Evolutionary conservation across 2,888 invertebrate species (phyloP).

Genomic region (Acronicta aceris): DNA sequence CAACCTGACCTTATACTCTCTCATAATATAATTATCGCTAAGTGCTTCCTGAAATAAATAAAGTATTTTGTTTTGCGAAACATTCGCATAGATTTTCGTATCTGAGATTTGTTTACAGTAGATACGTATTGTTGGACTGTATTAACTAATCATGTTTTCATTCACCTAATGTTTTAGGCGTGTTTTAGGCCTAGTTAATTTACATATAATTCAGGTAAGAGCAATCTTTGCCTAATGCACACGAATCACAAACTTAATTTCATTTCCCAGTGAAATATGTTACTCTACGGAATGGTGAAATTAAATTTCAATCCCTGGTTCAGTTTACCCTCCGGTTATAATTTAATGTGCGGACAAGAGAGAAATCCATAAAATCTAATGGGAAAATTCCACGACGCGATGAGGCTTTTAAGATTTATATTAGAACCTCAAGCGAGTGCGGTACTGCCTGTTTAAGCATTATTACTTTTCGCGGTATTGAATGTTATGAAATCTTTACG

Average conservation of each 20-base stretch:
- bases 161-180: constrained; percentile 42
- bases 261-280: constrained; percentile 58
- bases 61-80: constrained; percentile 73
- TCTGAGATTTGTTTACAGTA: constrained; percentile 59
- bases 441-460: constrained; percentile 65
- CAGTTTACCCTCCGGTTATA: constrained; percentile 79
- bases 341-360: constrained; percentile 85
- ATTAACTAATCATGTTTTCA: constrained; percentile 41
- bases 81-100: constrained; percentile 58
- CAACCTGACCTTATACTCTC: constrained; percentile 59
- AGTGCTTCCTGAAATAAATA: constrained; percentile 79
- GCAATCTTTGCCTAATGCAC: constrained; percentile 50
- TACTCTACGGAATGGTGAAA: constrained; percentile 67
- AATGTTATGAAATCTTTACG: constrained; percentile 42
- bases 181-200: constrained; percentile 42
- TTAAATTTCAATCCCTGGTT: constrained; percentile 76
- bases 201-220: constrained; percentile 48
- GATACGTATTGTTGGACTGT: constrained; percentile 43
- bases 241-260: constrained; percentile 53
- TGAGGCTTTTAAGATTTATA: constrained; percentile 83
- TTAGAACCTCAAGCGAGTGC: constrained; percentile 69
- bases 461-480: constrained; percentile 54
- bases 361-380: constrained; percentile 86
- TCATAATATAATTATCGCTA: constrained; percentile 76
- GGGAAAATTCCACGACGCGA: constrained; percentile 80